phyloP scores from a whole-genome alignment of 2,797 vertebrate genomes.

The Borostomias antarcticus region DNA sequence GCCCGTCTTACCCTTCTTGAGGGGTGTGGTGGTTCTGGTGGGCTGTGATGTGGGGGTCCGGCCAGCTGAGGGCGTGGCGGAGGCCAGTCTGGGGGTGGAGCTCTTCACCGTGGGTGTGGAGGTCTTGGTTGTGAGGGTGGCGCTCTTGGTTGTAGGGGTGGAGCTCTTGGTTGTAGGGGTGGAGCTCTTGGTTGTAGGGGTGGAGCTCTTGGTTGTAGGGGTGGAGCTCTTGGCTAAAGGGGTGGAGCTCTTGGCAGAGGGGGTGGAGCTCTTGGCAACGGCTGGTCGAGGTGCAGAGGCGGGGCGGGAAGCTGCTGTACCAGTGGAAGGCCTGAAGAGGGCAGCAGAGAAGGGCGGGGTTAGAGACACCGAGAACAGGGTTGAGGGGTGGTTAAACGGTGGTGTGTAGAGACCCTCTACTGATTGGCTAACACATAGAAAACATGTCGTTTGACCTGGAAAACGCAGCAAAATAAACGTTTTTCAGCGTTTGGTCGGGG shows the following conservation, averaged over 20 bases:
- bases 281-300: slow-evolving; percentile 51
- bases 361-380: neutral
- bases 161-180: slow-evolving; percentile 63
- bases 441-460: no score
- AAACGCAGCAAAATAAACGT: no score
- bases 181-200: slow-evolving; percentile 63
- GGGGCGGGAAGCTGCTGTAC: slow-evolving; percentile 54
- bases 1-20: slow-evolving; percentile 74
- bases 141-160: slow-evolving; percentile 63
- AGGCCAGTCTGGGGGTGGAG: slow-evolving; percentile 38
- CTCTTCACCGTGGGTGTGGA: slow-evolving; percentile 31
- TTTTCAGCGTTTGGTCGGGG: no score
- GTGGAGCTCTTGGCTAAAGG: slow-evolving; percentile 60
- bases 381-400: neutral
- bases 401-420: no score
- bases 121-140: slow-evolving; percentile 59
- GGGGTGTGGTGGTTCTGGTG: slow-evolving; percentile 64
- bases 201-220: slow-evolving; percentile 61
- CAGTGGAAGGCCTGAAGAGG: slow-evolving; percentile 57
- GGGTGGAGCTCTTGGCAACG: slow-evolving; percentile 42
- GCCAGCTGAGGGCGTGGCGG: slow-evolving; percentile 71
- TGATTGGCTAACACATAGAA: no score
- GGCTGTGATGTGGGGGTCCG: slow-evolving; percentile 62
- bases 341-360: slow-evolving; percentile 11
- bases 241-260: slow-evolving; percentile 19